phyloP scores from a whole-genome alignment of 2,888 invertebrate genomes.

The Pelosia muscerda region DNA sequence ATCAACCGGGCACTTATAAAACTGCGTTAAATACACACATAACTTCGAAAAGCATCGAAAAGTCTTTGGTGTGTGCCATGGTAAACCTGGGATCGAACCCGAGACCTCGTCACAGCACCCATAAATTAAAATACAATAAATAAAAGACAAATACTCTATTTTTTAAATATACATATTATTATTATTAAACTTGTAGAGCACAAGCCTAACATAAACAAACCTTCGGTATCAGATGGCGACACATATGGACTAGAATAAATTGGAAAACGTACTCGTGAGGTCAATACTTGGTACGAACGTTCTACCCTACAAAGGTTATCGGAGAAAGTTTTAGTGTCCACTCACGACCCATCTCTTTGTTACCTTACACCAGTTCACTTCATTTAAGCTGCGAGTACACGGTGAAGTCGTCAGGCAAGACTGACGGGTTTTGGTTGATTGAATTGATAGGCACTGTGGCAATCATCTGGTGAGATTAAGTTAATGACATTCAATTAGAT shows the following conservation, averaged over 20 bases:
- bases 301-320: conserved; percentile 74
- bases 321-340: conserved; percentile 71
- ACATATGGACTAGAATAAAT: conserved; percentile 56
- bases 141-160: too few relatives aligned
- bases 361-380: conserved; percentile 16
- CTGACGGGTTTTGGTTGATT: conserved; percentile 17
- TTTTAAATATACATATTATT: too few relatives aligned
- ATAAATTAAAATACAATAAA: too few relatives aligned
- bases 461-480: conserved; percentile 32
- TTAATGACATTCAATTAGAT: conserved; percentile 42
- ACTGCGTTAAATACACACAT: too few relatives aligned
- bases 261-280: conserved; percentile 75
- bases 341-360: conserved; percentile 70
- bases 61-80: too few relatives aligned
- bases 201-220: conserved; percentile 35
- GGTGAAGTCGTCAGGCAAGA: conserved; percentile 23
- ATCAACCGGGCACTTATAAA: too few relatives aligned
- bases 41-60: too few relatives aligned
- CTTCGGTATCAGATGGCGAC: conserved; percentile 48
- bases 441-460: conserved; percentile 17
- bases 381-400: conserved; percentile 26
- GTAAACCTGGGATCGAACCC: too few relatives aligned
- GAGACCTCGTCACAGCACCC: too few relatives aligned
- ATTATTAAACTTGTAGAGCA: not conserved
- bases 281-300: conserved; percentile 65